Evolutionary conservation across 2,113 vertebrate genomes (phyloP), one percentile per base, ranked within the genome.

Genomic region (Sinosuthora webbiana): DNA sequence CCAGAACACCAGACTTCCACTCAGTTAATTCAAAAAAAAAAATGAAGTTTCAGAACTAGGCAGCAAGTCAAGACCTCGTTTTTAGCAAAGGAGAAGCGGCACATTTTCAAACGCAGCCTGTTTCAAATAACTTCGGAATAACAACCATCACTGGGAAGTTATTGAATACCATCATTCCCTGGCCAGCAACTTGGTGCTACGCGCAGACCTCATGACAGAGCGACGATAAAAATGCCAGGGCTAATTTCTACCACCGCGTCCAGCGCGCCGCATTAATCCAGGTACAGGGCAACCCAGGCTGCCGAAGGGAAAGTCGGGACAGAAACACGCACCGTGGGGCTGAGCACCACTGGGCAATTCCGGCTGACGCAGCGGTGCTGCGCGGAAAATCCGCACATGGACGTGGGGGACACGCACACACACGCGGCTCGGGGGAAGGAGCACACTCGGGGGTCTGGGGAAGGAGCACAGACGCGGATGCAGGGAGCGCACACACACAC

Each of bases 11-110:
- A 84, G 7, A n/a, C 74, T 70, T 91, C 67, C 56, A 74, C 44
- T 56, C 64, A 20, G 52, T 39, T 67, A 74, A 92, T 96, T 83
- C 1, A 87, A 93, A 97, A 97, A 87, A 93, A 97, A 63, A 60
- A 85, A 53, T 5, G 7, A 74, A 91, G 44, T 94, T 76, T 73
- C 53, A 82, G 85, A 42, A 84, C 78, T 47, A 94, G 78, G 73
- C 12, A 47, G 50, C 64, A 74, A 94, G 52, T 57, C 79, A 60
- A 90, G 79, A 84, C 69, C 85, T 93, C 62, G 27, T 87, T 95
- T 95, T 63, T 13, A 90, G 45, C 63, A 88, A 77, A 80, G 28
- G 23, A 24, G 82, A 94, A 75, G 67, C 7, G 5, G 82, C 75
- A 80, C 41, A 27, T 47, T 82, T 85, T 89, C 30, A 91, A 94